Base-by-base conservation (phyloP, 2,888 invertebrate species). In the Eupithecia inturbata region DNA sequence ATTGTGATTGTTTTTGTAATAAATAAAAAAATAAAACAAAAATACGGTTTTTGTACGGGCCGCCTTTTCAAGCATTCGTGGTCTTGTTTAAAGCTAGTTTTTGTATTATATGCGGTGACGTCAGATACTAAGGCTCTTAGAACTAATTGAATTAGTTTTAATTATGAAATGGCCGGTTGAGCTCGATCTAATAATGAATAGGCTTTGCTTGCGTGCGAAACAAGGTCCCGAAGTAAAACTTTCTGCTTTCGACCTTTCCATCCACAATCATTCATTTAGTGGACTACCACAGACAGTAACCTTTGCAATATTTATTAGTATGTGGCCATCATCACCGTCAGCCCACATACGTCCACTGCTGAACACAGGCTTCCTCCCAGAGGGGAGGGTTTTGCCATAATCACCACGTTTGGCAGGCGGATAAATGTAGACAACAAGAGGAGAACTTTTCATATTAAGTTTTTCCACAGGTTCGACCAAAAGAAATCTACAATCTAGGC, bases 401-500 rank as follows among this genome's bases (percentile, higher is more conserved):
- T 39, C 39, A 39, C 39, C 39, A 39, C 12, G 1, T 39, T 39
- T 39, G 12, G 2, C 39, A 39, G 39, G 12, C 39, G 12, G 39
- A 39, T 41, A 0, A 16, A 41, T 41, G 16, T 16, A 14, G 19
- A 45, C 16, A 3, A 41, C 16, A 41, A 41, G 4, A 14, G 4
- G 16, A 45, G 6, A 19, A 2, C 19, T n/a, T 57, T 22, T 57
- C 2, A 14, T 22, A n/a, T 22, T n/a, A 26, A 4, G 3, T 26
- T 14, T 57, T 1, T 22, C 39, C 39, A 1, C 83, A 95, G 96
- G 95, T 87, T 88, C 95, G 92, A 83, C 99, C 99, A 0, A 96
- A 96, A 53, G 99, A 99, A 94, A 98, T 99, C 80, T 99, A 99
- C 90, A 99, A 99, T 94, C 95, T 99, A 78, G 99, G 99, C 1